Conservation (phyloP, 2,797 vertebrate genomes). For the Sebastes matsubarae region DNA sequence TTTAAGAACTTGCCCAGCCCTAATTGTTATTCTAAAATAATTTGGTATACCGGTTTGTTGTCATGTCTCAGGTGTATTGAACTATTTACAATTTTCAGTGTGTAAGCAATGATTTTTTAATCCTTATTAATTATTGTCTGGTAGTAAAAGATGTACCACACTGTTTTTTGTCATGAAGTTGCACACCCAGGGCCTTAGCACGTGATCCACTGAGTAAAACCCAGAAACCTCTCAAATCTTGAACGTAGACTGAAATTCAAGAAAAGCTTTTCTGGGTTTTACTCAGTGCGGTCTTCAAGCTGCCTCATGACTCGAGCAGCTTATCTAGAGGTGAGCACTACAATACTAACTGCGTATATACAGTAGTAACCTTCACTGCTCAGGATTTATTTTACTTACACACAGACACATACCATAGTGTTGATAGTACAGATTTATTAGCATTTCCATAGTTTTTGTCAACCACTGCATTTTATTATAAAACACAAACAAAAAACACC, state of each 20-base stretch:
- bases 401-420: neutral
- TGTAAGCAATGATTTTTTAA: neutral
- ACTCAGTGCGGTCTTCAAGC: neutral
- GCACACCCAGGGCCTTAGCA: neutral
- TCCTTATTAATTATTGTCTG: neutral
- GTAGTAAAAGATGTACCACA: neutral
- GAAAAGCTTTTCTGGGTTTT: neutral
- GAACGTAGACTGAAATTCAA: neutral
- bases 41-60: neutral
- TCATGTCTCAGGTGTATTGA: neutral
- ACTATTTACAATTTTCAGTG: neutral
- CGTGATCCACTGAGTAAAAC: constrained; percentile 15
- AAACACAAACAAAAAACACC: constrained; percentile 44
- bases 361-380: neutral
- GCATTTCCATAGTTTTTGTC: constrained; percentile 34
- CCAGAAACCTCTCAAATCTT: neutral
- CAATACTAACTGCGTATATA: neutral
- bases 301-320: neutral
- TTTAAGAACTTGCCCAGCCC: too few relatives aligned
- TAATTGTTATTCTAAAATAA: neutral
- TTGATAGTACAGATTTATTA: constrained; percentile 67
- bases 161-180: neutral
- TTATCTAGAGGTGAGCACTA: neutral
- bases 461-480: constrained; percentile 51
- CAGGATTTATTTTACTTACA: neutral